A percentile compares a stretch with the other conserved stretches of the same genome.
phyloP scores from a whole-genome alignment of 2,113 vertebrate genomes.

The Tenrec ecaudatus region DNA sequence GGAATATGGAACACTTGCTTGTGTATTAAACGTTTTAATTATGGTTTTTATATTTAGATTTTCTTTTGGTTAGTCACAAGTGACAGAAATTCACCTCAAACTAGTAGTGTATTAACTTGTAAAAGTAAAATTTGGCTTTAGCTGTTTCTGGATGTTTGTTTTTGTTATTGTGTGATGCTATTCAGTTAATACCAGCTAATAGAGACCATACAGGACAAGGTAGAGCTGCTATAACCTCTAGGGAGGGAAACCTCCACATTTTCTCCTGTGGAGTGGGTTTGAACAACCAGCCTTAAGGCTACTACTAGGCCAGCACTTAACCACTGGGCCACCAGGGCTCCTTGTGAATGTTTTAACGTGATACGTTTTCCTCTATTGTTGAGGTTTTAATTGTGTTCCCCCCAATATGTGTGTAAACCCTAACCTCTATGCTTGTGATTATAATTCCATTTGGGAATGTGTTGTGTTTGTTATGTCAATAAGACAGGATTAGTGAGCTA shows the following conservation, averaged over 20 bases:
- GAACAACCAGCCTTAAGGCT: background rate
- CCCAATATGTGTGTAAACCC: background rate
- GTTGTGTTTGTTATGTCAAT: background rate
- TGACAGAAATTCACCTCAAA: slow-evolving; percentile 47
- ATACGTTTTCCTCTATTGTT: background rate
- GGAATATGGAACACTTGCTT: background rate
- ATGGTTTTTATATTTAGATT: slow-evolving; percentile 48
- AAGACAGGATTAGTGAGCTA: no score
- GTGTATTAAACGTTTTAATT: slow-evolving; percentile 31
- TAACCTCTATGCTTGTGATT: background rate
- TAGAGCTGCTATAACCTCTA: background rate
- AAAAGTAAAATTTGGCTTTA: slow-evolving; percentile 8
- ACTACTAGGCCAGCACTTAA: background rate
- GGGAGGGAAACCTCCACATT: background rate
- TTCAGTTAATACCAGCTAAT: background rate
- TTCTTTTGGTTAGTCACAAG: slow-evolving; percentile 17
- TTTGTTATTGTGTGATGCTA: background rate
- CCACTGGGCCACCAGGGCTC: background rate
- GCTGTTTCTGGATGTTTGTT: background rate
- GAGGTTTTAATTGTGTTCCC: background rate
- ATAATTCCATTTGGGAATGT: background rate
- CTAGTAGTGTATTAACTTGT: slow-evolving; percentile 33
- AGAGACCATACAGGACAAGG: background rate
- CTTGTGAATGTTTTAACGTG: background rate
- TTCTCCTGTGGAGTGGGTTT: background rate